Base-by-base conservation (phyloP, 1,140 invertebrate species). In the Whitmania pigra region DNA sequence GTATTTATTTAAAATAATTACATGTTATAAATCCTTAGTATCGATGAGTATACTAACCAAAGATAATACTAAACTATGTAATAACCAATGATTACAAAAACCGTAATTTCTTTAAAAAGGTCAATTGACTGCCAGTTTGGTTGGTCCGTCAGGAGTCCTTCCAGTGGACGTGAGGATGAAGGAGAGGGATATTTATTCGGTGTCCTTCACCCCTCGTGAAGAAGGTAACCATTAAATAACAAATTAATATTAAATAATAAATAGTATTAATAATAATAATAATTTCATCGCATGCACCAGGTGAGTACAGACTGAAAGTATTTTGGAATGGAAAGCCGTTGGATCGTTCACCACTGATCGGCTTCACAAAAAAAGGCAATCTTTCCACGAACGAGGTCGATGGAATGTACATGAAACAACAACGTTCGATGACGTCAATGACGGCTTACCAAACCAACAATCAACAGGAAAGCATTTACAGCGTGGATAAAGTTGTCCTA, bases 41-140 rank as follows among this genome's bases (percentile, higher is more conserved):
- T n/a, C n/a, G n/a, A n/a, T n/a, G n/a, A n/a, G n/a, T n/a, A n/a
- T n/a, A n/a, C n/a, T n/a, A n/a, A n/a, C n/a, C n/a, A n/a, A n/a
- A n/a, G n/a, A n/a, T n/a, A n/a, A n/a, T n/a, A n/a, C n/a, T n/a
- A n/a, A n/a, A n/a, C n/a, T n/a, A n/a, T n/a, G n/a, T n/a, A n/a
- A n/a, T 73, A 40, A 66, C 17, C 76, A 71, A 17, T 76, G 18
- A 68, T 68, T 68, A 22, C 7, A 40, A 4, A 6, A 13, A 68
- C n/a, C 36, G 11, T 40, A 31, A 22, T 29, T 29, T 31, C 36
- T 31, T 68, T 15, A 74, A 72, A 31, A 76, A 86, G 86, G 85
- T 78, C 85, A 84, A 79, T 76, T 90, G 53, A 85, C 85, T 0
- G 88, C 87, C 0, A 90, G 92, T 77, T 88, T 90, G 57, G 83